phyloP scores from a whole-genome alignment of 2,888 invertebrate genomes.

The Zonitis immaculata region DNA sequence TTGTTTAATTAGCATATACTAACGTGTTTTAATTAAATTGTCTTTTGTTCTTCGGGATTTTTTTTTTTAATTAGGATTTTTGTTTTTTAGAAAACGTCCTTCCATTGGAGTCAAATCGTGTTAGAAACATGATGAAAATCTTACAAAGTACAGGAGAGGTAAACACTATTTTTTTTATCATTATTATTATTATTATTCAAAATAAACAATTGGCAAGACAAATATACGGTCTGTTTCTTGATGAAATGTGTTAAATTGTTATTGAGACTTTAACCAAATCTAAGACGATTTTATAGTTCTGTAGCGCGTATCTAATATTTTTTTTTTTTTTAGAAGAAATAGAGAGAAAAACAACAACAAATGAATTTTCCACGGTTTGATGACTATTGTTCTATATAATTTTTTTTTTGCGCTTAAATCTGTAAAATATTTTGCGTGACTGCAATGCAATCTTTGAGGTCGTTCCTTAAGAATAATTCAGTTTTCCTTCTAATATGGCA shows the following conservation, averaged over 20 bases:
- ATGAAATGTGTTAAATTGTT: slow-evolving; percentile 13
- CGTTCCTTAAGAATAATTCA: too few species aligned
- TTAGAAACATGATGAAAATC: slow-evolving; percentile 52
- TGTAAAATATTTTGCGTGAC: neutral
- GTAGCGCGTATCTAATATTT: neutral
- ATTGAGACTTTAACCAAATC: slow-evolving; percentile 5
- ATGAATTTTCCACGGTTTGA: neutral
- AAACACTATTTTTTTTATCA: slow-evolving; percentile 29
- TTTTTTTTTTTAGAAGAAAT: too few species aligned
- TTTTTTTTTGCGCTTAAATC: too few species aligned
- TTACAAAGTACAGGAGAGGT: slow-evolving; percentile 61
- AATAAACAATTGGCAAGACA: slow-evolving; percentile 1
- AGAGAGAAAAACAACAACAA: too few species aligned
- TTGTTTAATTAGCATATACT: slow-evolving; percentile 12
- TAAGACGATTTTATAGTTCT: neutral
- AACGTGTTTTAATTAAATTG: neutral
- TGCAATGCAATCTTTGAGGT: too few species aligned
- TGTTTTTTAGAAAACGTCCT: slow-evolving; percentile 31
- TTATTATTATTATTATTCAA: neutral
- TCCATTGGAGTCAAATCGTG: slow-evolving; percentile 34
- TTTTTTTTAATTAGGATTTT: neutral
- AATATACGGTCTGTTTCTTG: slow-evolving; percentile 13
- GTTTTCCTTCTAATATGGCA: too few species aligned
- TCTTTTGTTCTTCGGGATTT: neutral
- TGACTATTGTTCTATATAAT: too few species aligned